phyloP scores from a whole-genome alignment of 2,797 vertebrate genomes.

The Poecile montanus region DNA sequence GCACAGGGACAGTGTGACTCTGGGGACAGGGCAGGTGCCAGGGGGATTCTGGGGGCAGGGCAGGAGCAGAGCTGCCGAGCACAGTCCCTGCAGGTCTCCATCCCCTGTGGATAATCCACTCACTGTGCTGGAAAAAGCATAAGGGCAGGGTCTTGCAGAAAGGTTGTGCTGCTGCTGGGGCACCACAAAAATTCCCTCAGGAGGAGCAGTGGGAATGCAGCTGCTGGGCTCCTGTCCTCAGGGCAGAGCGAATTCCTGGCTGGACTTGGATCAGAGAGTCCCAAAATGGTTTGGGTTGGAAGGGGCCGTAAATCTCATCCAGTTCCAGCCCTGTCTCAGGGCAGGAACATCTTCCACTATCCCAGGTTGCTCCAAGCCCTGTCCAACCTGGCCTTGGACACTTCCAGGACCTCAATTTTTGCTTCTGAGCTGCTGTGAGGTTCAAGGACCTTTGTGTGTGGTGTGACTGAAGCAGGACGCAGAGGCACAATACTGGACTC shows the following conservation, averaged over 20 bases:
- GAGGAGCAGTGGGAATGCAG: not conserved
- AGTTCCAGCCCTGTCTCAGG: not conserved
- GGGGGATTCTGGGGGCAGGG: not conserved
- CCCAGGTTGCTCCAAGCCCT: not conserved
- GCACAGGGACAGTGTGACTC: not conserved
- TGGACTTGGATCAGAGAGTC: not conserved
- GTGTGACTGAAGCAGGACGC: not conserved
- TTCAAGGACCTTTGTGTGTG: not conserved
- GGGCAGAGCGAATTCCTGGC: not conserved
- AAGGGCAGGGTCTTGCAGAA: not conserved
- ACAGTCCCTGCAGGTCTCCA: not conserved
- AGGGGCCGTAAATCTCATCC: not conserved
- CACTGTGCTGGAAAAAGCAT: too few relatives aligned
- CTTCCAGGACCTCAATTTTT: not conserved
- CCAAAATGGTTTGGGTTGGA: not conserved
- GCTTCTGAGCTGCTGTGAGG: not conserved
- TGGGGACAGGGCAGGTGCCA: not conserved
- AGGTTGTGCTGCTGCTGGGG: not conserved
- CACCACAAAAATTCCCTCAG: fast-evolving
- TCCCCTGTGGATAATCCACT: not conserved
- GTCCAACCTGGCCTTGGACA: not conserved
- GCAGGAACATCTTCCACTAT: not conserved
- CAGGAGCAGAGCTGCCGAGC: not conserved
- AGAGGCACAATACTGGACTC: not conserved
- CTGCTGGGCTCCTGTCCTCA: not conserved